Evolutionary conservation across 2,888 invertebrate genomes (phyloP).

Genomic region (Merodon equestris): DNA sequence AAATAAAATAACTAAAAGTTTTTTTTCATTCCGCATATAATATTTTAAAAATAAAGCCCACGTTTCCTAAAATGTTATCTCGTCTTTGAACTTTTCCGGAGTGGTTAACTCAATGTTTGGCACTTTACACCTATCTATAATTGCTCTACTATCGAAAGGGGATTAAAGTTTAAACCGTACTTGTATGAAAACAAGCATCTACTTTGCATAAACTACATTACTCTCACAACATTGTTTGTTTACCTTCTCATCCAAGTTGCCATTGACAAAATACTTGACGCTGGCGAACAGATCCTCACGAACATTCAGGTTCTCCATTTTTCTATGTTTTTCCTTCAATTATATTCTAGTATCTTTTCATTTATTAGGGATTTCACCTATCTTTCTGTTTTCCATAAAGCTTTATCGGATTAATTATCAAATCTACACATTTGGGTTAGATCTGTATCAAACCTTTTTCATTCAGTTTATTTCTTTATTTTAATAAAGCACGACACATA

Average conservation of each 20-base stretch:
- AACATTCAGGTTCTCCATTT: conserved; percentile 77
- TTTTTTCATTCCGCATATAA: no score
- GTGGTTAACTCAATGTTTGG: no score
- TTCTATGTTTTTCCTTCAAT: conserved; percentile 13
- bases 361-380: not conserved
- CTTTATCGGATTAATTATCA: no score
- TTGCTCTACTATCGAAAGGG: no score
- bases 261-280: conserved; percentile 90
- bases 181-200: no score
- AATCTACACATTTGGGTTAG: no score
- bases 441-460: conserved; percentile 4
- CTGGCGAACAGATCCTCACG: conserved; percentile 85
- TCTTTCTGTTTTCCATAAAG: conserved; percentile 25
- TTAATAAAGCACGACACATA: conserved; percentile 35
- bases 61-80: no score
- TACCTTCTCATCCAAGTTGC: conserved; percentile 88
- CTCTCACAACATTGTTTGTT: conserved; percentile 39
- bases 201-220: not conserved
- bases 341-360: conserved; percentile 14
- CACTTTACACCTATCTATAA: no score
- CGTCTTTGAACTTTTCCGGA: no score
- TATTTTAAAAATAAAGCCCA: no score
- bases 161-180: no score
- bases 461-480: conserved; percentile 15
- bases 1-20: no score